These are phyloP conservation scores for Centropristis striata DNA, from an alignment of 2,113 vertebrate species.

Conservation along the genomic window DNA sequence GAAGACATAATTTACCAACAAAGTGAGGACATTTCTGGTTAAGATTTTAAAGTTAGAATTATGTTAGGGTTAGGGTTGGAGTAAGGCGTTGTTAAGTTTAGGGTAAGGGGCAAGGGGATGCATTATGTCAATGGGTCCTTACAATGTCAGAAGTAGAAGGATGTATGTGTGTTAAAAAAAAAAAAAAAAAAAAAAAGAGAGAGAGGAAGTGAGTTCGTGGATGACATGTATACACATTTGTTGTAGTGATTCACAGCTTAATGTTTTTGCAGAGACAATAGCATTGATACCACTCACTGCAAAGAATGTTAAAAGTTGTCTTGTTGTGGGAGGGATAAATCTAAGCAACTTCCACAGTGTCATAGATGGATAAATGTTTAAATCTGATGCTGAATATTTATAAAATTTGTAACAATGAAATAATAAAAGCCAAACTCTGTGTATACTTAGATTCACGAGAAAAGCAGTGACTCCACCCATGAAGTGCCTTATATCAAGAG, in stretches of 20 bases:
- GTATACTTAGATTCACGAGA: neutral
- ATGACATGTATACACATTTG: neutral
- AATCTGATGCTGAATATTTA: constrained; percentile 37
- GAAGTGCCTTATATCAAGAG: constrained; percentile 58
- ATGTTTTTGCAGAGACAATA: no score
- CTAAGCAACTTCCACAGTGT: neutral
- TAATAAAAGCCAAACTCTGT: constrained; percentile 1
- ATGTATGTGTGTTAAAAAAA: constrained; percentile 1
- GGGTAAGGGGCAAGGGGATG: no score
- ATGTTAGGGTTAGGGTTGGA: no score
- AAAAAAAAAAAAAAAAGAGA: no score
- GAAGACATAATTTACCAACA: no score
- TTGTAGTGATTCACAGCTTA: neutral
- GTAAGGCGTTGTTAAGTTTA: no score
- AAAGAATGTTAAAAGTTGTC: no score
- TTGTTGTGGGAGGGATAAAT: neutral
- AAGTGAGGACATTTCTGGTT: no score
- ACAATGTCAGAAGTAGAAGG: no score
- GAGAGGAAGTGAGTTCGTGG: neutral
- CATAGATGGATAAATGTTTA: constrained; percentile 1
- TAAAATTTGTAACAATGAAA: constrained; percentile 10
- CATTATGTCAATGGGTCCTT: no score
- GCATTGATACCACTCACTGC: no score
- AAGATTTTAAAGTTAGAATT: no score
- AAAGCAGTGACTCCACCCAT: neutral